Percentiles rank a stretch among this genome's conserved stretches.
Conservation (phyloP, 2,797 vertebrate species). For the Columba guinea region DNA sequence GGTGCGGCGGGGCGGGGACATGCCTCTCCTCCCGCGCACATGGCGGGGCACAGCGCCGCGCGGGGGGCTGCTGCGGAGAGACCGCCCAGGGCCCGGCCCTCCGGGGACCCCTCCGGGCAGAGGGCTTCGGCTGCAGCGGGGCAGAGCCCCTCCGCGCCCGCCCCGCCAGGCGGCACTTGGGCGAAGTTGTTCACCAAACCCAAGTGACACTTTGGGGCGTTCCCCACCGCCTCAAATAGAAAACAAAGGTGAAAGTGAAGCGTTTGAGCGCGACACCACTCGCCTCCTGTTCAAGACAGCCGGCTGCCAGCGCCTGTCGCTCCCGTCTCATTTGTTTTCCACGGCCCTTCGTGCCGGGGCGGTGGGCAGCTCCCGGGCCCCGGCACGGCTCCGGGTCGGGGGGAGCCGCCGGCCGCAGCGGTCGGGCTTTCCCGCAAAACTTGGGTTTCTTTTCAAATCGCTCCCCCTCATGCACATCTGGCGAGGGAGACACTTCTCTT, state of each 20-base stretch:
- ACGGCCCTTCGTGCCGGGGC: not conserved
- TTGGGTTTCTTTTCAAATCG: not conserved
- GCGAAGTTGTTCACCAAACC: not conserved
- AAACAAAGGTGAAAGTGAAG: not conserved
- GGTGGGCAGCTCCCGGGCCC: too few relatives aligned
- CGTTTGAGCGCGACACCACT: too few relatives aligned
- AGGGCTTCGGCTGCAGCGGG: not conserved
- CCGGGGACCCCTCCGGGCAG: not conserved
- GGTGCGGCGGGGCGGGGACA: not conserved
- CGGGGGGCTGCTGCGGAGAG: not conserved
- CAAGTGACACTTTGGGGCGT: not conserved
- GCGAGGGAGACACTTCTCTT: not conserved
- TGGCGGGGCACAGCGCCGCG: not conserved
- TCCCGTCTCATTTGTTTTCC: not conserved
- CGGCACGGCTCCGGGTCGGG: not conserved
- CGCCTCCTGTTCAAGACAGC: not conserved
- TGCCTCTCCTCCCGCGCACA: conserved; percentile 29
- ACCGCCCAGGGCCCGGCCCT: not conserved
- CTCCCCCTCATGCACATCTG: not conserved
- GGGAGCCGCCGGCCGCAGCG: not conserved
- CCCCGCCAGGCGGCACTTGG: not conserved
- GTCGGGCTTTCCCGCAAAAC: not conserved
- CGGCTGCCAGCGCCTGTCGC: not conserved
- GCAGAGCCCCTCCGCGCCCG: not conserved
- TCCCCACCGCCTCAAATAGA: accelerated